These are phyloP conservation scores for Hemiscyllium ocellatum DNA, from an alignment of 2,113 vertebrate species.

Conservation along the genomic window DNA sequence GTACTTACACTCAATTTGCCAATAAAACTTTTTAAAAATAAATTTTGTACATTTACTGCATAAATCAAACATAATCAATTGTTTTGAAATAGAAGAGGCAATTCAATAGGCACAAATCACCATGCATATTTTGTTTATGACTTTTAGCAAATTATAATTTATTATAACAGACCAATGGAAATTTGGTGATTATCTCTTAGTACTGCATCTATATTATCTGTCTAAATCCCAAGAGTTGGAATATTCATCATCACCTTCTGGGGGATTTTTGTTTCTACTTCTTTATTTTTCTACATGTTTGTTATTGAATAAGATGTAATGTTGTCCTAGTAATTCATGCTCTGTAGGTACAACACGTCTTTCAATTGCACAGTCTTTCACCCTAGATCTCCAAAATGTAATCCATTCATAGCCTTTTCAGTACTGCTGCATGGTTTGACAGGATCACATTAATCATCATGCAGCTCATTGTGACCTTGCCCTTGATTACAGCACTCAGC, in stretches of 20 bases:
- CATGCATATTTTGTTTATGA: neutral
- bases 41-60: neutral
- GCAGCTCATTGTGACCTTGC: neutral
- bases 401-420: neutral
- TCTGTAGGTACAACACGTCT: neutral
- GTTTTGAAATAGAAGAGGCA: neutral
- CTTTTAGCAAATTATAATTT: neutral
- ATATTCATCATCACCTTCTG: neutral
- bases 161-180: neutral
- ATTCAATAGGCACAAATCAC: neutral
- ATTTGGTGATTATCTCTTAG: neutral
- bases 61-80: neutral
- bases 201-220: neutral
- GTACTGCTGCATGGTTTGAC: neutral
- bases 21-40: neutral
- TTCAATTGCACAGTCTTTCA: neutral
- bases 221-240: neutral
- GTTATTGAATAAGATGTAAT: neutral
- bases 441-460: neutral
- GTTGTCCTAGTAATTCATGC: neutral
- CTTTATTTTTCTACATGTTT: neutral
- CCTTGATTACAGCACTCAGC: neutral
- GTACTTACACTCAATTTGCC: neutral
- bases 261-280: neutral
- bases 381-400: neutral